Percentiles rank a stretch among this genome's conserved stretches.
These are phyloP conservation scores for Habrosyne pyritoides DNA, from an alignment of 2,888 invertebrate genomes.

Conservation along the genomic window DNA sequence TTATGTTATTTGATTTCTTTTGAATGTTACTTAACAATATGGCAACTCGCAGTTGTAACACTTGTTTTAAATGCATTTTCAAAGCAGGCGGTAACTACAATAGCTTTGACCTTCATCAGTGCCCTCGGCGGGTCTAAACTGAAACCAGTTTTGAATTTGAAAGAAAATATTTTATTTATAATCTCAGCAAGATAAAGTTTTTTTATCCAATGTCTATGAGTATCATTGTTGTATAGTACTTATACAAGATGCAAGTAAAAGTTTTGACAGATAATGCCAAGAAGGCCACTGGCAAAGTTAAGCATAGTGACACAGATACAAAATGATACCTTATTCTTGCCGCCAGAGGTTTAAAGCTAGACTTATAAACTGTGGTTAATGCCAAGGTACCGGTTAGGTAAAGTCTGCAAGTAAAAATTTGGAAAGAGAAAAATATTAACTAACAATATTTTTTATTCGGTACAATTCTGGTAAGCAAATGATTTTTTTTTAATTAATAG, in stretches of 20 bases:
- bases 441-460: neutral
- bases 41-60: too few relatives aligned
- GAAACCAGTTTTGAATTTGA: too few relatives aligned
- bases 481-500: neutral
- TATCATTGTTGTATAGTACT: neutral
- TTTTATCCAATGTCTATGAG: neutral
- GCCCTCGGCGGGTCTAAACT: too few relatives aligned
- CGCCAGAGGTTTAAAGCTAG: slow-evolving; percentile 39
- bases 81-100: too few relatives aligned
- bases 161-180: too few relatives aligned
- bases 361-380: slow-evolving; percentile 56
- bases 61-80: too few relatives aligned
- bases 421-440: slow-evolving; percentile 21
- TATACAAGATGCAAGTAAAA: neutral
- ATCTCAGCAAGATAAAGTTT: too few relatives aligned
- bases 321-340: slow-evolving; percentile 52
- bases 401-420: slow-evolving; percentile 27
- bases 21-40: too few relatives aligned
- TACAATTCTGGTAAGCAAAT: too few relatives aligned
- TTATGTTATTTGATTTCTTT: too few relatives aligned
- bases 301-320: slow-evolving; percentile 53
- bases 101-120: too few relatives aligned
- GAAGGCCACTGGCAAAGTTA: slow-evolving; percentile 14
- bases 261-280: slow-evolving; percentile 4
- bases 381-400: slow-evolving; percentile 46